Evolutionary conservation across 2,797 vertebrate species (phyloP).

Genomic region (Smutsia temminckii): DNA sequence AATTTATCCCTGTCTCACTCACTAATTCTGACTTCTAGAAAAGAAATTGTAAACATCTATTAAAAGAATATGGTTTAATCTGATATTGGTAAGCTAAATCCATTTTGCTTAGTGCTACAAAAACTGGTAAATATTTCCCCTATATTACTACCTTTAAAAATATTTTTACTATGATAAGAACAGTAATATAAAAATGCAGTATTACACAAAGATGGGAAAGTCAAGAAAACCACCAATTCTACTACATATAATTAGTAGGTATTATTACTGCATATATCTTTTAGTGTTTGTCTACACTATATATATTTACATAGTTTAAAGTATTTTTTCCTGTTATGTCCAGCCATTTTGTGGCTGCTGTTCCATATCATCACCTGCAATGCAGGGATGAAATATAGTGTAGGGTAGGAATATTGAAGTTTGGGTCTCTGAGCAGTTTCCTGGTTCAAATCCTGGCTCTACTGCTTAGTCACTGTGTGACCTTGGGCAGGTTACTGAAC

Average conservation of each 20-base stretch:
- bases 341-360: not conserved
- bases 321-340: not conserved
- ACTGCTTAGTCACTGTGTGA: not conserved
- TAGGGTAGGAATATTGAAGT: not conserved
- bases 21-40: not conserved
- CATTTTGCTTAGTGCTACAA: not conserved
- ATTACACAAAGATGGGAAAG: not conserved
- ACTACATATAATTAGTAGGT: not conserved
- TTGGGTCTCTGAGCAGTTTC: not conserved
- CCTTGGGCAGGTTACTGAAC: not conserved
- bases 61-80: slow-evolving; percentile 27
- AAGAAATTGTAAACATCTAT: not conserved
- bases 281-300: not conserved
- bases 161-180: not conserved
- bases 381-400: not conserved
- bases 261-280: not conserved
- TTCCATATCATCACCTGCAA: not conserved
- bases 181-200: not conserved
- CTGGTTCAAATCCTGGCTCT: not conserved
- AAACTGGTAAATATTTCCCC: not conserved
- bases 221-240: not conserved
- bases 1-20: not conserved
- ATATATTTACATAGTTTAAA: not conserved
- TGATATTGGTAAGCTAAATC: not conserved
- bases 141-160: not conserved